Conservation (phyloP, 1,140 invertebrate genomes). For the Drosophila asahinai region DNA sequence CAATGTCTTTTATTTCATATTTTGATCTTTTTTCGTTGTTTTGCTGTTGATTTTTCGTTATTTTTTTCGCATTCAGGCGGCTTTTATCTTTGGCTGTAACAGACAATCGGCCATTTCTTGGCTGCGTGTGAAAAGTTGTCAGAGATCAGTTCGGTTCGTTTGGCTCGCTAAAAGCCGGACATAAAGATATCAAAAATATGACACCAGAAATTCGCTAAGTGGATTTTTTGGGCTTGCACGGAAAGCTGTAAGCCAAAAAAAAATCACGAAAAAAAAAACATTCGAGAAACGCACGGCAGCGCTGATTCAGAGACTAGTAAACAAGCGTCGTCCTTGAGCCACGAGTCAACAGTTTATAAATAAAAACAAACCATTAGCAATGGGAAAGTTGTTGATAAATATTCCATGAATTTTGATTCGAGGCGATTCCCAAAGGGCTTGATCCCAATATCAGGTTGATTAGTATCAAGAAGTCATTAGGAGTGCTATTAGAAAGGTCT, state of each 20-base stretch:
- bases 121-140: conserved; percentile 79
- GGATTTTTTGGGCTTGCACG: conserved; percentile 19
- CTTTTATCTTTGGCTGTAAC: conserved; percentile 63
- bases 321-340: conserved; percentile 37
- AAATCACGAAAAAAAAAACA: neutral
- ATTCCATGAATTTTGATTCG: conserved; percentile 25
- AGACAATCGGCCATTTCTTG: conserved; percentile 57
- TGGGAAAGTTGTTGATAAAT: conserved; percentile 55
- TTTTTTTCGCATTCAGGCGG: conserved; percentile 40
- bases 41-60: neutral
- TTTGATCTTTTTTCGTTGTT: conserved; percentile 1
- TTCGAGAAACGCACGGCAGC: conserved; percentile 16
- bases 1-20: conserved; percentile 65
- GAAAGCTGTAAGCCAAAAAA: conserved; percentile 17
- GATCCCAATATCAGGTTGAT: conserved; percentile 19
- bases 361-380: conserved; percentile 45
- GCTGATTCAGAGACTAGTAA: conserved; percentile 47
- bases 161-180: conserved; percentile 32
- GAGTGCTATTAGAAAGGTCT: conserved; percentile 12
- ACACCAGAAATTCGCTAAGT: conserved; percentile 38
- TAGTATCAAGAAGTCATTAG: conserved; percentile 19
- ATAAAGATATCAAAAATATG: conserved; percentile 52
- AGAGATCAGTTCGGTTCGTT: conserved; percentile 57
- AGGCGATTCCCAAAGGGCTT: conserved; percentile 35
- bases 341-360: conserved; percentile 43